These are phyloP conservation scores for Lutraria rhynchaena DNA, from an alignment of 1,140 invertebrate genomes.

Conservation along the genomic window DNA sequence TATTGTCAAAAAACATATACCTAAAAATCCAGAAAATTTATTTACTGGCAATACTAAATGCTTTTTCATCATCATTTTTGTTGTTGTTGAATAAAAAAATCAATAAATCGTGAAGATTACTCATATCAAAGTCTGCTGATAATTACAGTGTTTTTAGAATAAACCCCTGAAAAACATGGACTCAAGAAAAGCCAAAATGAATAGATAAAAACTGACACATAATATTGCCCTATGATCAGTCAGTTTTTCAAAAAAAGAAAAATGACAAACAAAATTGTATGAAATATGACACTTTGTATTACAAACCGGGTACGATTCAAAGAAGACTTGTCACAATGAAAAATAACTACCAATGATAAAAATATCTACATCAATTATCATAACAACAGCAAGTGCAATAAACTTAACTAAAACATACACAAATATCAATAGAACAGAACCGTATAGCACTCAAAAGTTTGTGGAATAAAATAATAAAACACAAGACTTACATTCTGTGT, in stretches of 20 bases:
- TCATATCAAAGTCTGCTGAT: too few relatives aligned
- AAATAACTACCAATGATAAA: not conserved
- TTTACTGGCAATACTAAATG: too few relatives aligned
- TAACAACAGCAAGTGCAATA: not conserved
- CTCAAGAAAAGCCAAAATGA: not conserved
- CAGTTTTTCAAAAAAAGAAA: not conserved
- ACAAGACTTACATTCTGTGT: not conserved
- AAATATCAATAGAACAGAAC: not conserved
- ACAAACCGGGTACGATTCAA: constrained; percentile 8
- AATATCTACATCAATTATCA: not conserved
- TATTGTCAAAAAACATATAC: too few relatives aligned
- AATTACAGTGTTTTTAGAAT: too few relatives aligned
- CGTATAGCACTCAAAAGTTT: not conserved
- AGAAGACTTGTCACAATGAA: not conserved
- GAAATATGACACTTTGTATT: constrained; percentile 32
- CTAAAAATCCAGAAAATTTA: too few relatives aligned
- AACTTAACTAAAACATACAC: not conserved
- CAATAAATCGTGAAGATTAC: too few relatives aligned
- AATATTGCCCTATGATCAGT: constrained; percentile 35
- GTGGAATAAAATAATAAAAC: not conserved
- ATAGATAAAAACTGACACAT: constrained; percentile 20
- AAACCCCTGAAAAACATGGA: too few relatives aligned
- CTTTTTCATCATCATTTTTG: too few relatives aligned
- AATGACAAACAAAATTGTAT: not conserved
- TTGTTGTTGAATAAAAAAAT: too few relatives aligned